Base-by-base conservation (phyloP, 2,888 invertebrate genomes). In the Ophioninae sp. region DNA sequence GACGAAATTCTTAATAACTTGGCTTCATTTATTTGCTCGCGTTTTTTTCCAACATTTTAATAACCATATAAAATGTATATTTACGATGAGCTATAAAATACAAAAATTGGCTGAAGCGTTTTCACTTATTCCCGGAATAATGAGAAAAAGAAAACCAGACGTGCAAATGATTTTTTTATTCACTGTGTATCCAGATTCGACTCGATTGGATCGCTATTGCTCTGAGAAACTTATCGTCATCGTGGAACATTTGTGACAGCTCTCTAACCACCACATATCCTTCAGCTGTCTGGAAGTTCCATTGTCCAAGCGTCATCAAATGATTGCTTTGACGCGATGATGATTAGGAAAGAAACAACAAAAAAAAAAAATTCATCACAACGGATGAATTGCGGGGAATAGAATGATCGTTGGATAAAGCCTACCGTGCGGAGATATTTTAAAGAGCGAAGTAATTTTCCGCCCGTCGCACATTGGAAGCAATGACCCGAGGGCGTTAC, bases 401-500 rank as follows among this genome's bases (percentile, higher is more conserved):
- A 20, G 39, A 39, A 41, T 37, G 17, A 20, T 20, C 20, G 20
- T 39, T 8, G 8, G 39, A 37, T n/a, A 0, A 65, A 21, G 6
- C 39, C 39, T 20, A 17, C 20, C 0, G 37, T 20, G 41, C 7
- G 21, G 17, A 37, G 17, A 67, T 41, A 10, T 23, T 41, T 41
- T 17, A 39, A 67, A 21, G 56, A 23, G 21, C 23, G 20, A 7
- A 44, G 65, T 41, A 41, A 59, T 77, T 68, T 67, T 59, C 23
- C 61, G 59, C 76, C 44, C 10, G 68, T 77, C 67, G 23, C 50
- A 21, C n/a, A n/a, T 37, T 41, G 23, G 21, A 59, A 44, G 8
- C 41, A 76, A 68, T 59, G 59, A 10, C 57, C 23, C 41, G 39
- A 23, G 67, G 30, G 67, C 76, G 59, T 68, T 59, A 59, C 64